Base-by-base conservation (phyloP, 1,140 invertebrate species). In the Drepana arcuata region DNA sequence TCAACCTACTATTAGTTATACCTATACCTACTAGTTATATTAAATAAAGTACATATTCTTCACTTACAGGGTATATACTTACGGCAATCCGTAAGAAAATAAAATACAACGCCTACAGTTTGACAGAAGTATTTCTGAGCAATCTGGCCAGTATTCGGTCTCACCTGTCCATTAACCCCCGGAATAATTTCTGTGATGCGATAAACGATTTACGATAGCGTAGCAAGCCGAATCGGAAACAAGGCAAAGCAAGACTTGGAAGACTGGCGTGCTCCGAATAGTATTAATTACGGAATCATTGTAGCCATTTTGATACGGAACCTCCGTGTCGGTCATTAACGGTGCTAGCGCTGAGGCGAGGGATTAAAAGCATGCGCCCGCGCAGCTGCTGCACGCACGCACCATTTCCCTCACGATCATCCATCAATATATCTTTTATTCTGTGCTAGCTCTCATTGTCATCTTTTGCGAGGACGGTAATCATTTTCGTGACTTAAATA, bases 121-220 rank as follows among this genome's bases (percentile, higher is more conserved):
- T n/a, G n/a, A n/a, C n/a, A n/a, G n/a, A n/a, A n/a, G n/a, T n/a
- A n/a, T n/a, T n/a, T n/a, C n/a, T n/a, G n/a, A 54, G 35, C 40
- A 55, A 53, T 69, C 70, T 69, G 60, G 41, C 27, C 36, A 59
- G 43, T 54, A 54, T 71, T 55, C 46, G 41, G 41, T 65, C 51
- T 66, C 66, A 55, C 36, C 61, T 58, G 64, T 53, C 55, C 57
- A 60, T 72, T 67, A 69, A 63, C 55, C 63, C 60, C 43, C 43
- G 34, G 39, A 48, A 54, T 54, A 63, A 58, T 64, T 47, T 56
- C 41, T 37, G 51, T 67, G 50, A 48, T 48, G 54, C 42, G 48
- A 65, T 71, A 72, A 79, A 68, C 68, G 63, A 77, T 80, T 75
- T 68, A 77, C 60, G 55, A 63, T 68, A 60, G 48, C 48, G 34